Evolutionary conservation across 2,797 vertebrate species (phyloP), one percentile per base, ranked within the genome.

Genomic region (Australoheros facetus): DNA sequence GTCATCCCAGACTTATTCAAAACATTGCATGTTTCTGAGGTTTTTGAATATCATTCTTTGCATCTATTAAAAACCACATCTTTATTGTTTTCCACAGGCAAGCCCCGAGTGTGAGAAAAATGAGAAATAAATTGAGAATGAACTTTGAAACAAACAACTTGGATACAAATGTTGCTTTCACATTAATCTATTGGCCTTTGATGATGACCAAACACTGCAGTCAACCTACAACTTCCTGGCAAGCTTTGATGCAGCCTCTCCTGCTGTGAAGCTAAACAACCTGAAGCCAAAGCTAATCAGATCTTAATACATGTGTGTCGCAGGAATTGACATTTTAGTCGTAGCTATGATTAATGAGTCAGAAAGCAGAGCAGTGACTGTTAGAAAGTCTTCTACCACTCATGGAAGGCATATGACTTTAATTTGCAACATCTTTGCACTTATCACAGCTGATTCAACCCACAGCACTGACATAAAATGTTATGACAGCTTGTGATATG

Each of bases 41-140:
- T 80, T 87, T 86, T 54, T 60, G 58, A 80, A 78, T 64, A 82
- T 82, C 81, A 86, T 89, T 78, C 73, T 80, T 83, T 58, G 26
- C 59, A 75, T 73, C 84, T 75, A 60, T 89, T 91, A 86, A 84
- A 91, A 88, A 32, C 87, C 87, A 71, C 91, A 78, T 71, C 77
- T 56, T 87, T 76, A 83, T 83, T 80, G 84, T 82, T 77, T 83
- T 75, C 64, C 53, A 48, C 83, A 51, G 54, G 32, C 62, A 32
- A 13, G 69, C 54, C 72, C 13, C 32, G 82, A 59, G 23, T 86
- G 79, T 56, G 21, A 88, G 79, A 84, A 80, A 85, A 87, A 82
- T 66, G 82, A 32, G 53, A 77, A 76, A 78, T 87, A 79, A 90
- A 85, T 84, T 77, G 81, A 88, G 81, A 82, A 62, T 81, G 74